Evolutionary conservation across 2,888 invertebrate species (phyloP).

Genomic region (Apamea epomidion): DNA sequence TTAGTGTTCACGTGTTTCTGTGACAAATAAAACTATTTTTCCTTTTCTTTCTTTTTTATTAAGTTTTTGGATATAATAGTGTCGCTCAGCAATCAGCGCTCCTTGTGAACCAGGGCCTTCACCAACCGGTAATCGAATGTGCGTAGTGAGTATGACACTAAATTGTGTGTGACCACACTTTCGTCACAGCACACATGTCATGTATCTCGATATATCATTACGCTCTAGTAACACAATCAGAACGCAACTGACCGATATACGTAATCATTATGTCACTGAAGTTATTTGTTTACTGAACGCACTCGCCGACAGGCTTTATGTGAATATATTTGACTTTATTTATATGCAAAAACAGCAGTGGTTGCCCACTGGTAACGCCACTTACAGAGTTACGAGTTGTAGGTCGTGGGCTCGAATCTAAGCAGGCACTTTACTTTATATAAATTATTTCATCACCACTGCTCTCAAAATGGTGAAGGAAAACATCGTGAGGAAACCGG

Average conservation of each 20-base stretch:
- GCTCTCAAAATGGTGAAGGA: too few species aligned
- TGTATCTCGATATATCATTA: conserved; percentile 43
- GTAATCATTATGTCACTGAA: conserved; percentile 47
- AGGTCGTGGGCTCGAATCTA: too few species aligned
- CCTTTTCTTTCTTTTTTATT: too few species aligned
- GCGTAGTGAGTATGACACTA: conserved; percentile 24
- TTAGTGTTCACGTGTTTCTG: too few species aligned
- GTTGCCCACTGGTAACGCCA: too few species aligned
- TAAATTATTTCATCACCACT: too few species aligned
- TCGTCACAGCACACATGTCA: conserved; percentile 43
- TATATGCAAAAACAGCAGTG: too few species aligned
- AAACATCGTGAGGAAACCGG: too few species aligned
- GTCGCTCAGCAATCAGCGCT: not conserved
- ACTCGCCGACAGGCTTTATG: not conserved
- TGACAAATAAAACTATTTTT: too few species aligned
- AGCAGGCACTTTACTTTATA: too few species aligned
- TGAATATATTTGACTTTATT: conserved; percentile 6
- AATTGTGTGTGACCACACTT: conserved; percentile 53
- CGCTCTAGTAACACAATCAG: conserved; percentile 47
- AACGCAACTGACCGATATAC: conserved; percentile 49
- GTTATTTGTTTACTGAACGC: conserved; percentile 1
- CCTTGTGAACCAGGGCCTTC: conserved; percentile 28
- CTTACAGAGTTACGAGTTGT: too few species aligned
- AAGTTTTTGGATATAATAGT: not conserved
- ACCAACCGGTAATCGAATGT: conserved; percentile 21